Conservation (phyloP, 2,113 vertebrate species). For the Struthidea cinerea region DNA sequence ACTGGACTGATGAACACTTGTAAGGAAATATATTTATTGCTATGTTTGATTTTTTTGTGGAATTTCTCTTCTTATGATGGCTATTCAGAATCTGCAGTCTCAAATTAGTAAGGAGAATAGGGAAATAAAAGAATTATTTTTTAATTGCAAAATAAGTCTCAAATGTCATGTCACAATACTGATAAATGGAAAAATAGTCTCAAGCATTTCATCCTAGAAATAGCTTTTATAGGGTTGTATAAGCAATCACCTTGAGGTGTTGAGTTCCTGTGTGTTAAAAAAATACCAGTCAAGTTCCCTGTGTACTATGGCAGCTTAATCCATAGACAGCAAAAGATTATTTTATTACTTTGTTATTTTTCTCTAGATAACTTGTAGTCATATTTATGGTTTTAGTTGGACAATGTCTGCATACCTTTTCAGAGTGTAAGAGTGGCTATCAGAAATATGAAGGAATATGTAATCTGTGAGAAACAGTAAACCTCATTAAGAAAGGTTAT, state of each 20-base stretch:
- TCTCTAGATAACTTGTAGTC: not conserved
- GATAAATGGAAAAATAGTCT: not conserved
- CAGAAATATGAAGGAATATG: conserved; percentile 39
- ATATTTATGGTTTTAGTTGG: not conserved
- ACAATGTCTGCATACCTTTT: not conserved
- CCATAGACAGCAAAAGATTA: not conserved
- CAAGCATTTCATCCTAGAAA: not conserved
- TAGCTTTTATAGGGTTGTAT: not conserved
- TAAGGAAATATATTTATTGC: conserved; percentile 17
- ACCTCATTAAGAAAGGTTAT: conserved; percentile 68
- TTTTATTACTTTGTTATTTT: conserved; percentile 21
- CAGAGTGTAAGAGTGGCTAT: not conserved
- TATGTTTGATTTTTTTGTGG: not conserved
- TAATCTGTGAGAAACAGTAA: conserved; percentile 32
- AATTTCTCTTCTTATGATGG: not conserved
- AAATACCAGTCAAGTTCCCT: not conserved
- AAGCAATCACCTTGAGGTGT: not conserved
- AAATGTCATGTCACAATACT: not conserved
- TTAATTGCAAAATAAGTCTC: not conserved
- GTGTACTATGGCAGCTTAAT: not conserved
- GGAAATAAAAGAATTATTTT: conserved; percentile 52
- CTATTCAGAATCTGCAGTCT: conserved; percentile 28
- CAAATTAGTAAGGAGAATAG: conserved; percentile 41
- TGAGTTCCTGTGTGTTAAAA: not conserved
- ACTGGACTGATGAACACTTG: conserved; percentile 70